Conservation (phyloP, 2,113 vertebrate genomes). For the Podarcis cretensis region DNA sequence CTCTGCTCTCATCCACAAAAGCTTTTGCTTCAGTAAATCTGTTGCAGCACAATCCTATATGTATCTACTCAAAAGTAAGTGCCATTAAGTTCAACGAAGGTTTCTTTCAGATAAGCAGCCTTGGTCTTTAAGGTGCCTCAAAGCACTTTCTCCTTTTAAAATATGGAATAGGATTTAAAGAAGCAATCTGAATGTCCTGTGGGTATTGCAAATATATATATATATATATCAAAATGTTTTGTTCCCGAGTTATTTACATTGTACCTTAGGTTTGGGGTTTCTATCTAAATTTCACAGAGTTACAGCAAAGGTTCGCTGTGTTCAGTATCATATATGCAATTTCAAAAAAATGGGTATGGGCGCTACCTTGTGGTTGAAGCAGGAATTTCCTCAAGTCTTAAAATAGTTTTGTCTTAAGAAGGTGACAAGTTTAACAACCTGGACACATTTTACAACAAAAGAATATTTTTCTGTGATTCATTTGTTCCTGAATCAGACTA, state of each 20-base stretch:
- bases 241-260: neutral
- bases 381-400: neutral
- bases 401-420: neutral
- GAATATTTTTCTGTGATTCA: neutral
- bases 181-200: neutral
- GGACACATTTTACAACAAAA: neutral
- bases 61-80: neutral
- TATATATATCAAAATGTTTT: neutral
- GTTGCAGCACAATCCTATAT: neutral
- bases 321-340: neutral
- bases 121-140: too few species aligned
- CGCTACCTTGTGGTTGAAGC: neutral
- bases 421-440: neutral
- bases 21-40: neutral
- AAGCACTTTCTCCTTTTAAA: too few species aligned
- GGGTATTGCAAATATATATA: neutral
- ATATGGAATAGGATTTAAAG: neutral
- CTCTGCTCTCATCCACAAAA: neutral
- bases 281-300: neutral
- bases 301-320: neutral
- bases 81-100: neutral
- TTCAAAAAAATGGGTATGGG: neutral
- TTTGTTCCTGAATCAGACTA: too few species aligned
- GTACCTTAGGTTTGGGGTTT: neutral
- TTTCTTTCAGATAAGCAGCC: too few species aligned